Evolutionary conservation across 2,113 vertebrate species (phyloP), one percentile per base, ranked within the genome.

Genomic region (Oryzias curvinotus): DNA sequence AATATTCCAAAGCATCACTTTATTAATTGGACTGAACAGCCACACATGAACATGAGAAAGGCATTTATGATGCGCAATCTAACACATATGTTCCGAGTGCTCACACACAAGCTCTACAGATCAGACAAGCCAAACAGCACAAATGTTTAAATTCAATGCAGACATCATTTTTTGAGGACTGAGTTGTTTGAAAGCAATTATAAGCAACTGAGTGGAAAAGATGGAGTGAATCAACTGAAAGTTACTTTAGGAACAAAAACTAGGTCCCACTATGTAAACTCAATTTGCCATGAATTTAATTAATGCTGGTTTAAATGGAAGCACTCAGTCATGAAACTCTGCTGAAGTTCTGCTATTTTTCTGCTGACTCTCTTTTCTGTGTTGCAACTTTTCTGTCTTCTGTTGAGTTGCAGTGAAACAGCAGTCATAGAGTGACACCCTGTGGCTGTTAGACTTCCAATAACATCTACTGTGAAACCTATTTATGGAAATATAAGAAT

Each of bases 171-270:
- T 86, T 87, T 83, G 85, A 86, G 67, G 56, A 61, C 60, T n/a
- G 62, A 80, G 57, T 76, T 77, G 82, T 87, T 89, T 85, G 72
- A 65, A 78, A 73, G 53, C 76, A 89, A 89, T 87, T 86, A 85
- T 36, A 74, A 50, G 73, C 76, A 73, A 68, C 76, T 50, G 51
- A 73, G 78, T 69, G 68, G 70, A 85, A 83, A 77, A 81, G 73
- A 81, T 67, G 55, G 52, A 71, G 70, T 84, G 80, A 84, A 85
- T 78, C 75, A 81, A 54, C 60, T 81, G 61, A 71, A 77, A 80
- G 79, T 85, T 73, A 85, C 77, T 75, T 77, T 63, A 68, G 60
- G 28, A 62, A 73, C 68, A 68, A 75, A 81, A 79, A 81, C 55
- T 75, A 58, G 71, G 68, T 80, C 78, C 68, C 68, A 46, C 55